These are phyloP conservation scores for Sminthurides bifidus DNA, from an alignment of 1,140 invertebrate species.

Conservation along the genomic window DNA sequence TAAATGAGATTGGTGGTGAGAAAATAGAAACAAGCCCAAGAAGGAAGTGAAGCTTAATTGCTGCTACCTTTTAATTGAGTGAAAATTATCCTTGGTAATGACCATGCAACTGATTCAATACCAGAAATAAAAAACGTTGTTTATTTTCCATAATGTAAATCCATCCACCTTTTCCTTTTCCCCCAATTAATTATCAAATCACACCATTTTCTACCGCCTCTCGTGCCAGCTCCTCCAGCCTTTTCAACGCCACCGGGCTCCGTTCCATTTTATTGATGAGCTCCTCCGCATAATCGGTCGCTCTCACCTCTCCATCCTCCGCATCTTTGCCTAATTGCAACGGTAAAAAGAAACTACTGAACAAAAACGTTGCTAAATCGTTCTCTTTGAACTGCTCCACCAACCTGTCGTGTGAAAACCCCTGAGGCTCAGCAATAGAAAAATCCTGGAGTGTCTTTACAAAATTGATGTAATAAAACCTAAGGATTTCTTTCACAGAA, in stretches of 20 bases:
- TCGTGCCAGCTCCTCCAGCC: background rate
- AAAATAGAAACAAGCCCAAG: background rate
- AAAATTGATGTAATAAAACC: constrained; percentile 12
- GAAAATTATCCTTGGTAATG: too few species aligned
- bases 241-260: background rate
- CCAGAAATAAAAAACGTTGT: background rate
- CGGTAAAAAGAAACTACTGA: background rate
- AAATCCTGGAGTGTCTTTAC: background rate
- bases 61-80: too few species aligned
- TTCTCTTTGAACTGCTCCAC: background rate
- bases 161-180: background rate
- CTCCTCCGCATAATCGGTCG: background rate
- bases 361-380: background rate
- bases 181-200: background rate
- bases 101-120: too few species aligned
- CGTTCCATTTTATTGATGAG: background rate
- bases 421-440: background rate
- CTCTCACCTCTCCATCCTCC: background rate
- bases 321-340: constrained; percentile 2
- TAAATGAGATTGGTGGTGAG: background rate
- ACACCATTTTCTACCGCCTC: background rate
- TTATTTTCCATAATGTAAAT: background rate
- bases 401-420: background rate
- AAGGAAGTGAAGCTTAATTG: too few species aligned
- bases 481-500: background rate